Evolutionary conservation across 2,113 vertebrate species (phyloP), one percentile per base, ranked within the genome.

Genomic region (Noctilio leporinus): DNA sequence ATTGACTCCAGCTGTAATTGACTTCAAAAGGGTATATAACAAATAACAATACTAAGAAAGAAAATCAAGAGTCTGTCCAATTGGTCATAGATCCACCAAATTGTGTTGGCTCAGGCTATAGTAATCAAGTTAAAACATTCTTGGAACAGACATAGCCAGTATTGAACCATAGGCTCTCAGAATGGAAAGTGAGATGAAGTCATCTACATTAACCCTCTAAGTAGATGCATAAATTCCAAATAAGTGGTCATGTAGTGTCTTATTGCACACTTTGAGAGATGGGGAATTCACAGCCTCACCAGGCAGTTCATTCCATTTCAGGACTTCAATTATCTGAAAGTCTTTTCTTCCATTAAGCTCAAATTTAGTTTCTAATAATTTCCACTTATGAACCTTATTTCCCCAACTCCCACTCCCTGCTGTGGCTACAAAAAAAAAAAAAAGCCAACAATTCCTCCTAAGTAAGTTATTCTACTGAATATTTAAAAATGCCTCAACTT

Each of bases 51-150:
- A 59, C 38, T 93, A 47, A 81, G 81, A 86, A 75, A 53, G 35
- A 72, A 80, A 78, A 26, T 75, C 47, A 78, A 86, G 45, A 82
- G 28, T 0, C 64, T 86, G 14, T 40, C 2, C 59, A 78, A 30
- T 88, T 86, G 45, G 30, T 75, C 78, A 95, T 86, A 97, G 78
- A 96, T 93, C 28, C 24, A 78, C 43, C 78, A 86, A 89, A 93
- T 38, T 83, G 10, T 69, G 35, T 94, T 95, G 82, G 55, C 24
- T 83, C 43, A 26, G 10, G 4, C 47, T 89, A 5, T 17, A 45
- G 78, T 86, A 86, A 96, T 96, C 53, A 85, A 64, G 81, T 82
- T 85, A 96, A 95, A 93, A 51, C n/a, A 35, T 69, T 91, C 55
- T 91, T 55, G 49, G 49, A 92, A 70, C 3, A 92, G 10, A 30